These are phyloP conservation scores for Hirundo rustica DNA, from an alignment of 2,797 vertebrate genomes.

Conservation along the genomic window DNA sequence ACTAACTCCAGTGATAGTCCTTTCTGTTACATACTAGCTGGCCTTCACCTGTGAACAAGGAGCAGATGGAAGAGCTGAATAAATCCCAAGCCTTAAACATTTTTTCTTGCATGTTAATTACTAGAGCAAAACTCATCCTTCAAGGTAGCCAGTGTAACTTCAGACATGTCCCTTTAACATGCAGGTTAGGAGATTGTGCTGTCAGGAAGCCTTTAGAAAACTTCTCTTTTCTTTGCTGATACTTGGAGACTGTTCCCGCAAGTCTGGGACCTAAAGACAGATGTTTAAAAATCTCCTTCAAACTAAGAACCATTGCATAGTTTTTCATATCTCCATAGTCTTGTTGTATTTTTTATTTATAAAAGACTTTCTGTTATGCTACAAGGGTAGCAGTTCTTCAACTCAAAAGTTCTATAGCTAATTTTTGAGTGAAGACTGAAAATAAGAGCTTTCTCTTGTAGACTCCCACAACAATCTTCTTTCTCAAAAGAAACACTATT, in stretches of 20 bases:
- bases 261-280: background rate
- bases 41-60: background rate
- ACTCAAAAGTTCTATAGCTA: background rate
- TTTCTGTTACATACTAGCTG: background rate
- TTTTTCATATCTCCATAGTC: background rate
- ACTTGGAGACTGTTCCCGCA: background rate
- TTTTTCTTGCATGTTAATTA: background rate
- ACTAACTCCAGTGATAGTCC: background rate
- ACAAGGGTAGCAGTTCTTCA: background rate
- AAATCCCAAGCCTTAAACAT: background rate
- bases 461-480: background rate
- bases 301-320: background rate
- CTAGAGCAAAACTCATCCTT: background rate
- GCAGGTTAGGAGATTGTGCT: background rate
- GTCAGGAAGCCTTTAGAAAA: background rate
- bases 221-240: background rate
- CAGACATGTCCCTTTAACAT: background rate
- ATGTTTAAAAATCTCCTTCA: background rate
- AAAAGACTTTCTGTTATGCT: background rate
- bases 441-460: background rate
- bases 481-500: rapidly evolving
- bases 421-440: background rate
- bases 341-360: background rate
- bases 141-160: background rate
- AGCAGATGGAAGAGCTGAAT: background rate